Conservation (phyloP, 2,797 vertebrate genomes). For the Bufotes viridis region DNA sequence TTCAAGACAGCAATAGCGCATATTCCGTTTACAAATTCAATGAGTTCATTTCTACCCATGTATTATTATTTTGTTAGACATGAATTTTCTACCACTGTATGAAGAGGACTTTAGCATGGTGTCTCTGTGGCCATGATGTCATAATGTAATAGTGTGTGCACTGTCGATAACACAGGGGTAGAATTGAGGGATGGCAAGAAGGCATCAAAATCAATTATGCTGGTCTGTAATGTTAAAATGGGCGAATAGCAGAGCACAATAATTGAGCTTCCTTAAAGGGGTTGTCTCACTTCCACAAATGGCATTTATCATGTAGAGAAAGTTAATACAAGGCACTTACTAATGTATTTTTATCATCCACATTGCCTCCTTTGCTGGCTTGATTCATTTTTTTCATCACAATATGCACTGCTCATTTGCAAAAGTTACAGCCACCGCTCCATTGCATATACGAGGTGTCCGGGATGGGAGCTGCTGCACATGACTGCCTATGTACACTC, state of each 20-base stretch:
- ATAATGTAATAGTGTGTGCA: slow-evolving; percentile 33
- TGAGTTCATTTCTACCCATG: slow-evolving; percentile 35
- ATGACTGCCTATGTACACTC: no score
- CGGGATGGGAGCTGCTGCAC: no score
- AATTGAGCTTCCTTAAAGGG: slow-evolving; percentile 4
- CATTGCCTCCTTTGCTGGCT: no score
- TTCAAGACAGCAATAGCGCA: slow-evolving; percentile 57
- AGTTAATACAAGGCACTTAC: no score
- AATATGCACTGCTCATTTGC: no score
- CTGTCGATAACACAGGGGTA: neutral
- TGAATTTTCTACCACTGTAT: slow-evolving; percentile 33
- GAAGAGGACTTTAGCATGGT: slow-evolving; percentile 19
- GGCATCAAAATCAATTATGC: neutral
- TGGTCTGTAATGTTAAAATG: neutral
- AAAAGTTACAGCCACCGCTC: no score
- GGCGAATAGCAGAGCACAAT: neutral
- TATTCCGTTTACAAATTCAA: slow-evolving; percentile 43
- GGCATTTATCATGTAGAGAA: no score
- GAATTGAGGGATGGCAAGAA: neutral
- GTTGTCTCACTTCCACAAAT: no score
- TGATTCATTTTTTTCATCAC: no score
- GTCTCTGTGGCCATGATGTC: slow-evolving; percentile 12
- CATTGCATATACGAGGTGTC: no score
- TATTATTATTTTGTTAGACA: slow-evolving; percentile 36
- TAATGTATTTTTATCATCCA: no score